phyloP scores from a whole-genome alignment of 2,888 invertebrate genomes.

The Latrodectus elegans region DNA sequence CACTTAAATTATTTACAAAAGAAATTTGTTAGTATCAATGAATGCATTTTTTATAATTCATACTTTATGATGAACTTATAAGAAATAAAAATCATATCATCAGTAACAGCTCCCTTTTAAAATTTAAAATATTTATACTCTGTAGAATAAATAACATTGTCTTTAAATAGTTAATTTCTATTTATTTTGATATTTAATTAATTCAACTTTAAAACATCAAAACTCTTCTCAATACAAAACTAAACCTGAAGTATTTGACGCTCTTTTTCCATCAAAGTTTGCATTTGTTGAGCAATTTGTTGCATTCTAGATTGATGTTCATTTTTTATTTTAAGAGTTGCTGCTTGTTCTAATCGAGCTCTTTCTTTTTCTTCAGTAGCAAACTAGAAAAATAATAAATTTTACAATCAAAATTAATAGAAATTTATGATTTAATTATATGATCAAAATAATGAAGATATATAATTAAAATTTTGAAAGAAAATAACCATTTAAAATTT shows the following conservation, averaged over 20 bases:
- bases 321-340: slow-evolving; percentile 37
- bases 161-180: too few species aligned
- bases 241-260: slow-evolving; percentile 30
- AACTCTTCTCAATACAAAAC: too few species aligned
- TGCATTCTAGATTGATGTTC: slow-evolving; percentile 50
- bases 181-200: too few species aligned
- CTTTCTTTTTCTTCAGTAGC: slow-evolving; percentile 38
- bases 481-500: background rate
- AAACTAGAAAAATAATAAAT: slow-evolving; percentile 14
- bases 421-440: background rate
- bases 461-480: background rate
- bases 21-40: too few species aligned
- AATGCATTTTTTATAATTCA: too few species aligned
- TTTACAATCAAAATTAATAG: slow-evolving; percentile 1
- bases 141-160: too few species aligned
- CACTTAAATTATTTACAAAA: too few species aligned
- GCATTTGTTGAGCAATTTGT: slow-evolving; percentile 47
- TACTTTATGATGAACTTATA: too few species aligned
- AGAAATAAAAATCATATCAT: too few species aligned
- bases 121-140: too few species aligned
- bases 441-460: background rate
- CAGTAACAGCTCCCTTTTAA: too few species aligned
- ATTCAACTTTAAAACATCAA: too few species aligned
- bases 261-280: slow-evolving; percentile 58
- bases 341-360: slow-evolving; percentile 21